These are phyloP conservation scores for Albula glossodonta DNA, from an alignment of 2,113 vertebrate species.

Conservation along the genomic window DNA sequence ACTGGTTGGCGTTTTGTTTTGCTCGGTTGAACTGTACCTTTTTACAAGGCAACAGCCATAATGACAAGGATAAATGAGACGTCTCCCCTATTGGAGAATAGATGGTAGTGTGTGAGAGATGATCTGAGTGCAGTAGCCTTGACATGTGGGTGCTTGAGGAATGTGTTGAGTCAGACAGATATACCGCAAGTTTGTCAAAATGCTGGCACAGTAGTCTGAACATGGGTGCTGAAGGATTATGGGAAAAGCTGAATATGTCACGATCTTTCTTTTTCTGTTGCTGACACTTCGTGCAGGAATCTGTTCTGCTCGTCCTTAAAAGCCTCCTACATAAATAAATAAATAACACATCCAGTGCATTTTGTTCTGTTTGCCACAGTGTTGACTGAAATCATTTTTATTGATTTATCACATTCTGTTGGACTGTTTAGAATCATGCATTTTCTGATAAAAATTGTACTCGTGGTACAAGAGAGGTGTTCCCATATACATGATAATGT, in stretches of 20 bases:
- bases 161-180: background rate
- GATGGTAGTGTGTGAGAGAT: background rate
- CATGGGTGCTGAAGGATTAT: background rate
- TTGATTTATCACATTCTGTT: background rate
- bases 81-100: background rate
- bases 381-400: background rate
- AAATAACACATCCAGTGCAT: background rate
- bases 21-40: background rate
- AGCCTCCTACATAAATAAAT: background rate
- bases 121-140: conserved; percentile 6
- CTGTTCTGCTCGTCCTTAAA: background rate
- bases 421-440: background rate
- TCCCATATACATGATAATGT: background rate
- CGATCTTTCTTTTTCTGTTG: background rate
- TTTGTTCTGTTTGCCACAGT: background rate
- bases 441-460: background rate
- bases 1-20: background rate
- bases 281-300: background rate
- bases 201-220: background rate
- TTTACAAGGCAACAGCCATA: background rate
- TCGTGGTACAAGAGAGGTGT: background rate
- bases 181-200: background rate
- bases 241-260: background rate
- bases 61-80: conserved; percentile 7
- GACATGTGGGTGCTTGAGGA: background rate